These are phyloP conservation scores for Lindbergichthys nudifrons DNA, from an alignment of 2,797 vertebrate species.

Conservation along the genomic window DNA sequence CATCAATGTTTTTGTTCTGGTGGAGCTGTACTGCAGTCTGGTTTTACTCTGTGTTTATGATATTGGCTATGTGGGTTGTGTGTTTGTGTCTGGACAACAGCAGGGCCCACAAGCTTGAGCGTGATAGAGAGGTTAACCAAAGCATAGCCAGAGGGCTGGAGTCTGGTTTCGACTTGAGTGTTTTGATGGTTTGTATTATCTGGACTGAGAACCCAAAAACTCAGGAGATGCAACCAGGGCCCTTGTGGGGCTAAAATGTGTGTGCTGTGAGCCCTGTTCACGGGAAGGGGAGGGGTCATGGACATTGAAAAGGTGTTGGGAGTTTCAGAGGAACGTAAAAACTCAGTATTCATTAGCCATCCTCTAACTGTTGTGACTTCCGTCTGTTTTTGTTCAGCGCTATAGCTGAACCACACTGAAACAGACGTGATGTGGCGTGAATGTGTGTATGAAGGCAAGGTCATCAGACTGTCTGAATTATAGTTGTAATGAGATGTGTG, in stretches of 20 bases:
- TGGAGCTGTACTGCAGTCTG: slow-evolving; percentile 47
- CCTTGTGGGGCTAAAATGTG: slow-evolving; percentile 1
- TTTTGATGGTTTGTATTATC: slow-evolving; percentile 71
- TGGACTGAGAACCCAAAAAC: slow-evolving; percentile 40
- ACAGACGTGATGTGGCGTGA: slow-evolving; percentile 42
- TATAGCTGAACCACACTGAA: slow-evolving; percentile 64
- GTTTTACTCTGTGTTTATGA: slow-evolving; percentile 61
- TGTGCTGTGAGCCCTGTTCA: slow-evolving; percentile 25
- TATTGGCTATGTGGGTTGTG: slow-evolving; percentile 65
- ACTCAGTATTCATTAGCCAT: slow-evolving; percentile 47
- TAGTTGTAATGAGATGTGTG: slow-evolving; percentile 36
- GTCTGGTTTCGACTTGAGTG: slow-evolving; percentile 63
- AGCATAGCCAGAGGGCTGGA: slow-evolving; percentile 58
- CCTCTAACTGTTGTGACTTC: too few species aligned
- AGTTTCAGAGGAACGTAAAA: slow-evolving; percentile 52
- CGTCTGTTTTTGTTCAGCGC: slow-evolving; percentile 60
- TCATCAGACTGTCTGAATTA: slow-evolving; percentile 58
- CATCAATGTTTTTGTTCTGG: slow-evolving; percentile 62
- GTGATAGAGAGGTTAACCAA: slow-evolving; percentile 71
- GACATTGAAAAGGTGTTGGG: slow-evolving; percentile 55
- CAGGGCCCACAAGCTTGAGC: slow-evolving; percentile 52
- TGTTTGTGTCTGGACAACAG: slow-evolving; percentile 76
- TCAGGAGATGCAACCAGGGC: slow-evolving; percentile 35
- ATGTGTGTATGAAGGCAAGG: slow-evolving; percentile 25
- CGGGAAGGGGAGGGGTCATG: slow-evolving; percentile 50